Base-by-base conservation (phyloP, 2,888 invertebrate species). In the Merodon equestris region DNA sequence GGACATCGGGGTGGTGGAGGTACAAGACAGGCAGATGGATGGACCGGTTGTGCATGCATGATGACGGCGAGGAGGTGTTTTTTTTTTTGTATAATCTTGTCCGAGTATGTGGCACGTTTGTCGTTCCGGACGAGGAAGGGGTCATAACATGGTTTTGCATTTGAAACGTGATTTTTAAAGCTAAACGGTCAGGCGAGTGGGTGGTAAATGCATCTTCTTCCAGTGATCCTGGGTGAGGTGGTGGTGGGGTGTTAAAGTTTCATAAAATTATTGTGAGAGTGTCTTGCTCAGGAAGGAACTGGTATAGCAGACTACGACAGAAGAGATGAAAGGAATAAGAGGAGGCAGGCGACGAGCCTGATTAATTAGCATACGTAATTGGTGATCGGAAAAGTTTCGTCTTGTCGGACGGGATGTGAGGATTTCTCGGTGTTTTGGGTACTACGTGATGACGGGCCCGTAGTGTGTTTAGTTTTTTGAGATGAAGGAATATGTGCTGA, bases 361-460 rank as follows among this genome's bases (percentile, higher is more conserved):
- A 85, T 85, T 86, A 86, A 86, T 86, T 86, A 86, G 86, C 86
- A 86, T 86, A 83, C 85, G 85, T 86, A 86, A 86, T 87, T 86
- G 87, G 87, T 86, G 86, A 85, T 83, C 83, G 83, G 82, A 83
- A 85, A 87, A 87, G 83, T 84, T 86, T 84, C 54, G 63, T 53
- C 38, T 19, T 57, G 50, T 50, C 58, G 48, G 67, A 44, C 38
- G 44, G 18, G 44, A 47, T 40, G 34, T 58, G 73, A 64, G 57
- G 54, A 48, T 34, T 42, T 42, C 18, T 45, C 47, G 38, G 10
- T 77, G 67, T 68, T 77, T 57, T 10, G 42, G 15, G 27, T 44
- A 50, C 17, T 74, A 79, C 79, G 79, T 79, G 79, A 58, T 64
- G 74, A 64, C 57, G 10, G 27, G 27, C 19, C 40, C 42, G 18